These are phyloP conservation scores for Embidobia sp. DNA, from an alignment of 2,888 invertebrate genomes.

Conservation along the genomic window DNA sequence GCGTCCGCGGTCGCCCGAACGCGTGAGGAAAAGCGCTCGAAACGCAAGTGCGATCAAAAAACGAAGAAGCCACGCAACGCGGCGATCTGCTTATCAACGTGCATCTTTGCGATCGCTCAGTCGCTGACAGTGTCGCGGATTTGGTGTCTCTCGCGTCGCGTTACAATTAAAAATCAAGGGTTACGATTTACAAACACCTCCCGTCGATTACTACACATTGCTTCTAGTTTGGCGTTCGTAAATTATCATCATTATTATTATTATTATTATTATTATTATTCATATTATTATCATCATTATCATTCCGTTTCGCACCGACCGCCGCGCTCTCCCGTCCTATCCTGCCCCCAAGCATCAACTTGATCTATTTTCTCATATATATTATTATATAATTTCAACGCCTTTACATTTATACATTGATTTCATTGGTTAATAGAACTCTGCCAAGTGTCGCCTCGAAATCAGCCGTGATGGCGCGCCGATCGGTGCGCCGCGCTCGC, in stretches of 20 bases:
- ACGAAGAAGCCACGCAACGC: no score
- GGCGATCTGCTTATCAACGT: no score
- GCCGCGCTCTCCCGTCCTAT: background rate
- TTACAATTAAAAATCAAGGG: no score
- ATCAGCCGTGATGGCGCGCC: conserved; percentile 10
- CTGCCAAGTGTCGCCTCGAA: conserved; percentile 36
- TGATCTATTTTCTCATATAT: background rate
- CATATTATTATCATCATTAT: no score
- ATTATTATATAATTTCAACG: conserved; percentile 28
- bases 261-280: no score
- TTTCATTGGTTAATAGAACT: conserved; percentile 14
- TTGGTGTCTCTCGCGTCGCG: no score
- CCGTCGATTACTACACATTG: conserved; percentile 34
- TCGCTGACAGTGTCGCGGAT: no score
- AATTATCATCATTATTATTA: no score
- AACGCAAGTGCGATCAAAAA: no score
- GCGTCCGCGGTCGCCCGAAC: no score
- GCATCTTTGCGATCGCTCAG: no score
- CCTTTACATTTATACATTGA: conserved; percentile 29
- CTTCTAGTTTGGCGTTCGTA: conserved; percentile 43
- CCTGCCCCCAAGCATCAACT: background rate
- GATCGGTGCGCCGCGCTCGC: conserved; percentile 11
- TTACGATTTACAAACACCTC: conserved; percentile 30
- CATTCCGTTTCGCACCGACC: conserved; percentile 36
- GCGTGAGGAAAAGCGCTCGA: no score